Conservation (phyloP, 2,888 invertebrate genomes). For the Eueremaeus valkanovi region DNA sequence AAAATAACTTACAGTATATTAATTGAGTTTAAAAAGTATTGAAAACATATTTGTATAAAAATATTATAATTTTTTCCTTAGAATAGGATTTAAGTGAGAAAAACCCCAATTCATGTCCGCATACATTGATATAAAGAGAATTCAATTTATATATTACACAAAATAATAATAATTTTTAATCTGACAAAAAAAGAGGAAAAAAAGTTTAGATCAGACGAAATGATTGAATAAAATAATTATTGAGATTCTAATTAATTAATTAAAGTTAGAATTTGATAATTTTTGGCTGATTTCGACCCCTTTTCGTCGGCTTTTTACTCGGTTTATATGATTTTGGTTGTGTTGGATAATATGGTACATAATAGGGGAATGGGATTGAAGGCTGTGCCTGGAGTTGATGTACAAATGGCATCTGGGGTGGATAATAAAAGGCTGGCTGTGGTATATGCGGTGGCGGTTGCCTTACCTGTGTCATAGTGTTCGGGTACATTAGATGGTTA, state of each 20-base stretch:
- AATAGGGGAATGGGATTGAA: not conserved
- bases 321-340: not conserved
- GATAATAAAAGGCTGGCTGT: not conserved
- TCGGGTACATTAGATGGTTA: not conserved
- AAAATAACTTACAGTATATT: no score
- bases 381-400: not conserved
- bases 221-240: no score
- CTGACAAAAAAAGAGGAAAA: no score
- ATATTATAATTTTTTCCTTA: no score
- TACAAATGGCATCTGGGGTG: not conserved
- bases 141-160: no score
- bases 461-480: not conserved
- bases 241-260: not conserved
- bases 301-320: not conserved
- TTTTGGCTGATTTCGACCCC: not conserved
- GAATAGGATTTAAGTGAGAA: no score
- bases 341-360: not conserved
- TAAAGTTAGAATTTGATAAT: not conserved
- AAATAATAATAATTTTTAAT: no score
- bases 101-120: no score
- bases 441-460: not conserved
- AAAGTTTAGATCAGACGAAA: not conserved
- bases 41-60: no score
- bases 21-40: no score
- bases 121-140: no score